Evolutionary conservation across 92 coral and sea anemone genomes (phyloP).

Genomic region (Epizoanthus illoricatus): DNA sequence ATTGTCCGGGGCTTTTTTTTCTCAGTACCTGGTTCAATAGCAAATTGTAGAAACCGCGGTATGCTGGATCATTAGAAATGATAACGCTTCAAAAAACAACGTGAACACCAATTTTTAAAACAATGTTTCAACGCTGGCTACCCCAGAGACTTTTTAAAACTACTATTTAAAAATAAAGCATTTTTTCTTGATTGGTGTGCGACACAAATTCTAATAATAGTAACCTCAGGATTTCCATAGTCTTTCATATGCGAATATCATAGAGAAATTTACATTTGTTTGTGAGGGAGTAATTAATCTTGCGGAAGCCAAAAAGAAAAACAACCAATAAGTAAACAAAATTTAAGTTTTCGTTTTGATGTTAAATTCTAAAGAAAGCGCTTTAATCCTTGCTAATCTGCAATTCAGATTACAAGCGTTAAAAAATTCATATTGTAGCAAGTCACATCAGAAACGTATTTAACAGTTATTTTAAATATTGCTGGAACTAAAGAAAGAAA

Average conservation of each 20-base stretch:
- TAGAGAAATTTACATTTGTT: not conserved
- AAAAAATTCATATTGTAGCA: no score
- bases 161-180: no score
- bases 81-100: not conserved
- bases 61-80: not conserved
- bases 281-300: not conserved
- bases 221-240: no score
- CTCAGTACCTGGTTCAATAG: not conserved
- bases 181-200: no score
- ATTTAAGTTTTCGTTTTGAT: slow-evolving; percentile 1
- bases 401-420: no score
- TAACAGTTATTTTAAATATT: no score
- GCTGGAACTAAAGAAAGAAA: no score
- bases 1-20: not conserved
- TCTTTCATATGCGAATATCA: not conserved
- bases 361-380: no score
- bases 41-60: not conserved
- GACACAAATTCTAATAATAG: no score
- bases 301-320: not conserved
- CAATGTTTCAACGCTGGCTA: not conserved
- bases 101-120: not conserved
- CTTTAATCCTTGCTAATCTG: no score
- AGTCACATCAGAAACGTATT: no score
- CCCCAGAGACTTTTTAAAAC: not conserved
- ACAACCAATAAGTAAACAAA: not conserved